These are phyloP conservation scores for Microplitis mediator DNA, from an alignment of 1,140 invertebrate species.

Conservation along the genomic window DNA sequence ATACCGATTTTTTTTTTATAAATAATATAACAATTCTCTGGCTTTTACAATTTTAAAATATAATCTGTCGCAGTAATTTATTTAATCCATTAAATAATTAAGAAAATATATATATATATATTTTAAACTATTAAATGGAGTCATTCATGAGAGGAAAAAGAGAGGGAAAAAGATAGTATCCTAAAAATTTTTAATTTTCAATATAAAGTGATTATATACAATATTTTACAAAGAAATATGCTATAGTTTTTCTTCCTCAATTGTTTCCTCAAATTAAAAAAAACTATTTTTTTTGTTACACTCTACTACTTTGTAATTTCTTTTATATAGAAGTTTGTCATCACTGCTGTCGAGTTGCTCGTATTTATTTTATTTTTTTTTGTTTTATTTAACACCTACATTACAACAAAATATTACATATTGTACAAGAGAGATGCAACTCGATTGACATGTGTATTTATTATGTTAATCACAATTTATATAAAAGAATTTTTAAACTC, in stretches of 20 bases:
- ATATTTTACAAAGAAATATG: constrained; percentile 62
- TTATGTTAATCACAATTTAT: background rate
- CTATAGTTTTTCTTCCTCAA: constrained; percentile 49
- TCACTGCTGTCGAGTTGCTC: constrained; percentile 47
- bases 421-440: constrained; percentile 49
- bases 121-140: constrained; percentile 37
- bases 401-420: constrained; percentile 55
- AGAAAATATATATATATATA: background rate
- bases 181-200: constrained; percentile 58
- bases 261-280: constrained; percentile 33
- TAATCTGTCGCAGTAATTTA: constrained; percentile 4
- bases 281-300: background rate
- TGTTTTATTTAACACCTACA: constrained; percentile 52
- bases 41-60: background rate
- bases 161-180: constrained; percentile 42
- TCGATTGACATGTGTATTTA: constrained; percentile 34
- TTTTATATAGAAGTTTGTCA: constrained; percentile 54
- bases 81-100: background rate
- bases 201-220: constrained; percentile 63
- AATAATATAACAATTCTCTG: background rate
- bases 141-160: constrained; percentile 44
- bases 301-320: constrained; percentile 20
- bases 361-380: constrained; percentile 25
- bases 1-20: background rate
- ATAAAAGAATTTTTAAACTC: constrained; percentile 2